These are phyloP conservation scores for Rhea americana DNA, from an alignment of 2,113 vertebrate species.

Conservation along the genomic window DNA sequence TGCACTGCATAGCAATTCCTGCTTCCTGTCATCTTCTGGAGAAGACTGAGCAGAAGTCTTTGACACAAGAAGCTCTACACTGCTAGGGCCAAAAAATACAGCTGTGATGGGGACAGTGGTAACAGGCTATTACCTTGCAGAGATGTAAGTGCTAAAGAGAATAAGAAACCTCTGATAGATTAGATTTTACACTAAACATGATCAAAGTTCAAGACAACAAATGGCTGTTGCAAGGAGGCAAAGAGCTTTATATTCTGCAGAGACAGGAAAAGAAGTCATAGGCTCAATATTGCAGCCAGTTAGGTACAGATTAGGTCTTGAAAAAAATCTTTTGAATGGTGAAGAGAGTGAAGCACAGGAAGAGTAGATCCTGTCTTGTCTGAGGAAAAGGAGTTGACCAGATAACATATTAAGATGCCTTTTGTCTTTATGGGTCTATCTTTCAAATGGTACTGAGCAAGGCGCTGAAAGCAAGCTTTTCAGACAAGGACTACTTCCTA, in stretches of 20 bases:
- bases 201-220: not conserved
- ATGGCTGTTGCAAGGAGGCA: not conserved
- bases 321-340: not conserved
- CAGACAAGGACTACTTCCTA: fast-evolving
- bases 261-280: not conserved
- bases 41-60: not conserved
- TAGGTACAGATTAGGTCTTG: no score
- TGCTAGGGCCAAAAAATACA: not conserved
- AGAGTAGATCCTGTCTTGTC: not conserved
- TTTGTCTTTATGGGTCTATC: not conserved
- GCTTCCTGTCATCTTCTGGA: not conserved
- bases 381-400: not conserved
- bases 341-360: not conserved
- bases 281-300: not conserved
- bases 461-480: not conserved
- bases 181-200: not conserved
- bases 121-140: not conserved
- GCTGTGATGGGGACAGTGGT: not conserved
- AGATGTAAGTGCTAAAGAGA: not conserved
- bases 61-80: not conserved
- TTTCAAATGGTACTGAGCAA: not conserved
- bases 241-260: not conserved
- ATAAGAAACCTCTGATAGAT: not conserved
- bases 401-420: not conserved
- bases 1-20: not conserved